Evolutionary conservation across 2,888 invertebrate species (phyloP).

Genomic region (Parnassius mnemosyne): DNA sequence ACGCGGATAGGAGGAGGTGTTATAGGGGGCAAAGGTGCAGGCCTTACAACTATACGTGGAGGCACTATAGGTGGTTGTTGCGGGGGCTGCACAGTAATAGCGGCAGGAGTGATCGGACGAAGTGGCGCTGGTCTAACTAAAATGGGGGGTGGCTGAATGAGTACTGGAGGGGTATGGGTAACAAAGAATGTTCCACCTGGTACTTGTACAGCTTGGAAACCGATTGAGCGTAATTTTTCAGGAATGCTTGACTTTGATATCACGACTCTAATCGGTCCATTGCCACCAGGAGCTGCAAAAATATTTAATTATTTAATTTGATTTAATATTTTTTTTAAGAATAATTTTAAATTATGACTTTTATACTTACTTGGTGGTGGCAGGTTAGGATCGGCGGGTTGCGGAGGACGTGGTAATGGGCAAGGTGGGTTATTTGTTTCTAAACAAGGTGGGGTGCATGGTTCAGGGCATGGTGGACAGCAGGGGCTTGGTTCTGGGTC

Average conservation of each 20-base stretch:
- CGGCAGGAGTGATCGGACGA: slow-evolving; percentile 46
- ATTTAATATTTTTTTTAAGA: not conserved
- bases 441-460: slow-evolving; percentile 33
- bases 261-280: slow-evolving; percentile 47
- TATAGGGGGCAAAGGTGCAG: slow-evolving; percentile 40
- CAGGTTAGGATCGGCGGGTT: slow-evolving; percentile 35
- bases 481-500: slow-evolving; percentile 7
- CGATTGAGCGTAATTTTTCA: slow-evolving; percentile 41
- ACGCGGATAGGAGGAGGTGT: slow-evolving; percentile 40
- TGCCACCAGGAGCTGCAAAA: slow-evolving; percentile 50
- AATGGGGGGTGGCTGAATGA: slow-evolving; percentile 62
- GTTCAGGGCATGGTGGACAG: slow-evolving; percentile 26
- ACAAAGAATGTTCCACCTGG: slow-evolving; percentile 60
- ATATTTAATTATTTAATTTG: not conserved
- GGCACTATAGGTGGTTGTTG: slow-evolving; percentile 44
- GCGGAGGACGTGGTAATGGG: slow-evolving; percentile 24
- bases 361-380: slow-evolving; percentile 40
- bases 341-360: not conserved
- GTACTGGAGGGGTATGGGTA: slow-evolving; percentile 50
- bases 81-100: slow-evolving; percentile 47
- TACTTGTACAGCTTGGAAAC: slow-evolving; percentile 54
- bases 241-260: slow-evolving; percentile 38
- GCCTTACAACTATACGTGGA: slow-evolving; percentile 45
- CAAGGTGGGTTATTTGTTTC: slow-evolving; percentile 31
- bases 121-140: slow-evolving; percentile 48